Evolutionary conservation across 2,797 vertebrate genomes (phyloP).

Genomic region (Apodemus agrarius): DNA sequence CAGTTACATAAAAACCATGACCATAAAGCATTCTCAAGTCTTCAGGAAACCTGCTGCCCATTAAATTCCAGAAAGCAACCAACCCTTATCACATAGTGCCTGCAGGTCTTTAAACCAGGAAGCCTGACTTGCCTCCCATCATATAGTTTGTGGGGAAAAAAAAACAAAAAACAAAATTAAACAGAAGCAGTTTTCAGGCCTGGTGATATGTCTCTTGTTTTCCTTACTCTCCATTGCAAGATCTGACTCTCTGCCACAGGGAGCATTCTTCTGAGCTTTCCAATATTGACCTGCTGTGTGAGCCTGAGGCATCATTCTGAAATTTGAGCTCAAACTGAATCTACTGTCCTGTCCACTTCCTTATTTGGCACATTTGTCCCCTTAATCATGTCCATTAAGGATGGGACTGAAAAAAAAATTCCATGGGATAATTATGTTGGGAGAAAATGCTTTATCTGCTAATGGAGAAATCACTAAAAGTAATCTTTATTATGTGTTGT

Average conservation of each 20-base stretch:
- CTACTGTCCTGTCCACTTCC: background rate
- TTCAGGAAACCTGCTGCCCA: background rate
- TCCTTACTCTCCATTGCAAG: background rate
- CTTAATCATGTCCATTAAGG: background rate
- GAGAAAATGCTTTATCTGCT: background rate
- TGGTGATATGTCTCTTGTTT: background rate
- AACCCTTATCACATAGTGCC: background rate
- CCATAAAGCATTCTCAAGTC: background rate
- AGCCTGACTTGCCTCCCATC: background rate
- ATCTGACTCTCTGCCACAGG: no score
- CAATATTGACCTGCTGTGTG: background rate
- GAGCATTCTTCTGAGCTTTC: background rate
- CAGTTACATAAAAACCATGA: background rate
- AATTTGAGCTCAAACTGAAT: background rate
- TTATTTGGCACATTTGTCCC: background rate
- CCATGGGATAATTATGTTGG: background rate
- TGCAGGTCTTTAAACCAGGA: background rate
- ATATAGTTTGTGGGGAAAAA: background rate
- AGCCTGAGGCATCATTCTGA: background rate
- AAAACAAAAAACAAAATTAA: background rate
- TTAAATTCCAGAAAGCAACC: background rate
- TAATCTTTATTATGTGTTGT: background rate
- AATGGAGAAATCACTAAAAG: slow-evolving; percentile 26
- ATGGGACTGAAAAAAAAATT: background rate
- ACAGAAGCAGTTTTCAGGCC: background rate